A percentile compares a stretch with the other conserved stretches of the same genome.
Evolutionary conservation across 2,113 vertebrate genomes (phyloP).

Genomic region (Rana temporaria): DNA sequence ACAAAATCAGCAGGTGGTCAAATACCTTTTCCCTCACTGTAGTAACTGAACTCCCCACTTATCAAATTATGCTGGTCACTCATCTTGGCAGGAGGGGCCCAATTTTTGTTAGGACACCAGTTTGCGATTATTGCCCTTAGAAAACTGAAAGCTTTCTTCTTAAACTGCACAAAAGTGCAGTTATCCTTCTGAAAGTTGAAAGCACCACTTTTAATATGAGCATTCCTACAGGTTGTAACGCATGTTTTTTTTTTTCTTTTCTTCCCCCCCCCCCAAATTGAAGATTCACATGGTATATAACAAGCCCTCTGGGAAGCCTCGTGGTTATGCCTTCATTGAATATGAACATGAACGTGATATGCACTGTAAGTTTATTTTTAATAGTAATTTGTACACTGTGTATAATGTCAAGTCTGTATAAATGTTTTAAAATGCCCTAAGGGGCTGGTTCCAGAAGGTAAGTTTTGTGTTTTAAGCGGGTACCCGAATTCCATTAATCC

Average conservation of each 20-base stretch:
- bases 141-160: too few species aligned
- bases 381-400: not conserved
- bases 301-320: constrained; percentile 88
- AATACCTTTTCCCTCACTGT: too few species aligned
- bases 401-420: not conserved
- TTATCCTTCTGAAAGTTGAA: too few species aligned
- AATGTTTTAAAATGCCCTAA: constrained; percentile 21
- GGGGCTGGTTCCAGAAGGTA: constrained; percentile 50
- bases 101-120: too few species aligned
- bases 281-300: constrained; percentile 96
- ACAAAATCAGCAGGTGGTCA: too few species aligned
- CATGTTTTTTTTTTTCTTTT: too few species aligned
- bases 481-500: constrained; percentile 55
- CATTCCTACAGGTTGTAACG: not conserved
- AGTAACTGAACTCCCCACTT: too few species aligned
- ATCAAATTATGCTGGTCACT: too few species aligned
- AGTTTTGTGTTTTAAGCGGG: constrained; percentile 35
- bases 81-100: too few species aligned
- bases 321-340: constrained; percentile 94
- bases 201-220: too few species aligned
- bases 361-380: constrained; percentile 85
- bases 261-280: not conserved
- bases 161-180: too few species aligned
- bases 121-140: too few species aligned
- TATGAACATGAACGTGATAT: constrained; percentile 95